These are phyloP conservation scores for Eristalinus aeneus DNA, from an alignment of 2,888 invertebrate genomes.

Conservation along the genomic window DNA sequence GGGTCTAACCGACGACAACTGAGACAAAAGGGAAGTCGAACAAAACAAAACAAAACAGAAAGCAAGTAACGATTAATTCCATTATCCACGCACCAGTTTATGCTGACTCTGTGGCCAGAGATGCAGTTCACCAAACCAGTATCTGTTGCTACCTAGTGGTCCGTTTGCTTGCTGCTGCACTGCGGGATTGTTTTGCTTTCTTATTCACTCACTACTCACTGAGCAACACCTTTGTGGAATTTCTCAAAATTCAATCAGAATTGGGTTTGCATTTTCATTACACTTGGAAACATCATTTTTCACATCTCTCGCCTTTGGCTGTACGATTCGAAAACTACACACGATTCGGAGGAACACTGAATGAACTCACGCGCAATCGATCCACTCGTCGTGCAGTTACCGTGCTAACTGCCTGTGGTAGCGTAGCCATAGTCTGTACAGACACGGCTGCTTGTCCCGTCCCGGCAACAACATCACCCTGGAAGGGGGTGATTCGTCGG, in stretches of 20 bases:
- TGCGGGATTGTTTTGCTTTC: not conserved
- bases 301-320: slow-evolving; percentile 16
- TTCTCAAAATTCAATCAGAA: slow-evolving; percentile 42
- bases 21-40: not conserved
- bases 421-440: slow-evolving; percentile 25
- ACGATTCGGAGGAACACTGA: slow-evolving; percentile 38
- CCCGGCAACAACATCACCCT: slow-evolving; percentile 1
- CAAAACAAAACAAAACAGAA: not conserved
- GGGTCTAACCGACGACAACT: not conserved
- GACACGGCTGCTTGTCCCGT: slow-evolving; percentile 23
- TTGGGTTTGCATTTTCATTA: slow-evolving; percentile 27
- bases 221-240: slow-evolving; percentile 18
- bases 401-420: slow-evolving; percentile 59
- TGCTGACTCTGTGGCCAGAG: slow-evolving; percentile 5
- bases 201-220: slow-evolving; percentile 28
- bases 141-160: slow-evolving; percentile 14
- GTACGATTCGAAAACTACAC: slow-evolving; percentile 38
- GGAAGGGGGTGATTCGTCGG: slow-evolving; percentile 7
- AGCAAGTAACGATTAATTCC: slow-evolving; percentile 47
- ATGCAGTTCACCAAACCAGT: slow-evolving; percentile 48
- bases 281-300: slow-evolving; percentile 22
- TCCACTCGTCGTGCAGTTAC: slow-evolving; percentile 64
- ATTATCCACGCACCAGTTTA: slow-evolving; percentile 67
- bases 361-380: slow-evolving; percentile 49
- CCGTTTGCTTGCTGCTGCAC: too few relatives aligned